Evolutionary conservation across 2,797 vertebrate species (phyloP), one percentile per base, ranked within the genome.

Genomic region (Tolypeutes matacus): DNA sequence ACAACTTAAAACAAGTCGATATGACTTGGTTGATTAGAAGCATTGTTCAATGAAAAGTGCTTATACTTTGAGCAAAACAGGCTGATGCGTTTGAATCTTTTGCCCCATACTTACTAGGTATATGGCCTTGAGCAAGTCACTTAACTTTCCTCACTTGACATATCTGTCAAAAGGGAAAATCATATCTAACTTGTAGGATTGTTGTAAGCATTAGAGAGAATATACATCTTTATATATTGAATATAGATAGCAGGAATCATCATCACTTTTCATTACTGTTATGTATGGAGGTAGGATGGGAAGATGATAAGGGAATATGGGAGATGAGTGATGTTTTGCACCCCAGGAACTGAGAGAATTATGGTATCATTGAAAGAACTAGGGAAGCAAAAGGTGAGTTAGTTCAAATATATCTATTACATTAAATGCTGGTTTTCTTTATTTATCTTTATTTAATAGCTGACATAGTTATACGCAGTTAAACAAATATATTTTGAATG

Each of bases 371-470:
- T 56, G 53, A 87, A 72, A 87, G 21, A 87, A 65, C 42, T 36
- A 65, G 12, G 20, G 58, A 62, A 17, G 46, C 58, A 82, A 86
- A 60, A 9, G 1, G 87, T 39, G 11, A 64, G 17, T 82, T 94
- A 72, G 20, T 89, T 89, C 18, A 84, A 87, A 56, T 56, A 9
- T 15, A 73, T 49, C 42, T 60, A 21, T 42, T 34, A 82, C 9
- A 21, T 39, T 82, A 64, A 89, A 36, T 58, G 53, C 70, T 21
- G 23, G 3, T 21, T 93, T 90, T 70, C 42, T 69, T 83, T 39
- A 46, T 69, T 83, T 39, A 46, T 53, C 72, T 91, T 93, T 92
- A 83, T 86, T 75, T 7, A 46, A 75, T 81, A 78, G 67, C 49
- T 49, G 75, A 29, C 31, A 60, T 4, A 78, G 42, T 27, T 51